Base-by-base conservation (phyloP, 2,113 vertebrate species). In the Centrocercus urophasianus region DNA sequence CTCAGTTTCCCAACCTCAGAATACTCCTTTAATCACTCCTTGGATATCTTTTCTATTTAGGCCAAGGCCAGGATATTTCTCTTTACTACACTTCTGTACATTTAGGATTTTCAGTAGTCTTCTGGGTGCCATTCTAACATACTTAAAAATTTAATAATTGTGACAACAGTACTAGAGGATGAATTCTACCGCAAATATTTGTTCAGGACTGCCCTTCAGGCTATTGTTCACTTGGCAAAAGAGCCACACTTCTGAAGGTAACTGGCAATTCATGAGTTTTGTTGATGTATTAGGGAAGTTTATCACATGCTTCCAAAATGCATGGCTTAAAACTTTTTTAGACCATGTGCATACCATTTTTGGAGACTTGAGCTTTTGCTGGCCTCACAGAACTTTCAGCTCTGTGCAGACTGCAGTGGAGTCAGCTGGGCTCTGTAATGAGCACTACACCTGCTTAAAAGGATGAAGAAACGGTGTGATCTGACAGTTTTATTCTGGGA, bases 401-500 rank as follows among this genome's bases (percentile, higher is more conserved):
- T 73, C 78, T 63, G 75, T 54, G 11, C 32, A 60, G 78, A 11
- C 56, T 79, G 64, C 0, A 0, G 71, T 60, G 66, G 83, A 47
- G 45, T 90, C 61, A 52, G 71, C 75, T 34, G 71, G 2, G 9
- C 61, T 74, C 80, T 88, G 56, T 45, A 54, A 19, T 32, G 82
- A 91, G 86, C 59, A 48, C 83, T 73, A 54, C 30, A 82, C 63
- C 83, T 92, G 80, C 83, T 90, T 52, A 61, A 92, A 93, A 86
- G 50, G 22, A 59, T 74, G 54, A 47, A 79, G 86, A 84, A 86
- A 65, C 1, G 10, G 50, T 24, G 64, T 88, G 69, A 67, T 60
- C 83, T 83, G 79, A 75, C 42, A 73, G 67, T 73, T 95, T 76
- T 66, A 66, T 56, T 96, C 82, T 91, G 88, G 85, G 93, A 95